Evolutionary conservation across 2,888 invertebrate genomes (phyloP), one percentile per base, ranked within the genome.

Genomic region (Drosophila robusta): DNA sequence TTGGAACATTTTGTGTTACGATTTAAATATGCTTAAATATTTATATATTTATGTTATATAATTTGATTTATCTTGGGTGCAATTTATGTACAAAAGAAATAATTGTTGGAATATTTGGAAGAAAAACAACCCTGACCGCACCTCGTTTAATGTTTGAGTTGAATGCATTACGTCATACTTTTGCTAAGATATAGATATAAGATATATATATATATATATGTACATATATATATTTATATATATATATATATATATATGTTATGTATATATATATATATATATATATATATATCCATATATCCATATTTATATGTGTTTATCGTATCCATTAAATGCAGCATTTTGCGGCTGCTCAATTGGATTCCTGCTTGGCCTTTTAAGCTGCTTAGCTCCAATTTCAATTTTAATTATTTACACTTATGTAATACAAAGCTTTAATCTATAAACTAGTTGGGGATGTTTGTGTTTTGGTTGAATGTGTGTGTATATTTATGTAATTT

Each of bases 371-470:
- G 47, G 44, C 55, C 54, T 36, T 62, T 66, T 34, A 58, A 65
- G 55, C 70, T 52, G 60, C 42, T 52, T 51, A 36, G 36, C 54
- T 64, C 44, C 47, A 56, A 58, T 57, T 39, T 55, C 32, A 38
- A 32, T 38, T 57, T 42, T 42, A 63, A 36, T 52, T 77, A 77
- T 77, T 77, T 78, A 78, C 78, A 78, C 82, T 81, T 78, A 78
- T 22, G 60, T 29, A 49, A 45, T 80, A 50, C 66, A 71, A 77
- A 80, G 78, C 78, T 46, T 57, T 61, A 46, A 60, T 44, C 26
- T 49, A 54, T 44, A 14, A 18, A 47, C 47, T 52, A 34, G 12
- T 12, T 39, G 29, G 34, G 32, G 66, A 18, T 50, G 8, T 62
- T 12, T 56, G 7, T 42, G n/a, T 65, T 42, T 24, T 60, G 16